Conservation (phyloP, 2,797 vertebrate species). For the Galago senegalensis region DNA sequence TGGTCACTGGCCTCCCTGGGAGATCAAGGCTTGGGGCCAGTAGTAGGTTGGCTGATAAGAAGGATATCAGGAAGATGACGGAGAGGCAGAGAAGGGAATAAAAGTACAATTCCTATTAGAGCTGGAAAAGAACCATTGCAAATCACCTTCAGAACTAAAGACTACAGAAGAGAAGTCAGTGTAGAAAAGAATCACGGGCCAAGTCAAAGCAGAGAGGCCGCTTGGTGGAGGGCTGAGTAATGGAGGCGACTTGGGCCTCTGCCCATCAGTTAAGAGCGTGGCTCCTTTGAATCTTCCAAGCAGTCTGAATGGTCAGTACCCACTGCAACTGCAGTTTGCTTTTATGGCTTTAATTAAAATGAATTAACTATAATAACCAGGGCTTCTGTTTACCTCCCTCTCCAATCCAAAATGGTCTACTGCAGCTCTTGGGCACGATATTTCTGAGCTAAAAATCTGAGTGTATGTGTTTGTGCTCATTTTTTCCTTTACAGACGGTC, state of each 20-base stretch:
- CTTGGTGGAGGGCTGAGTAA: background rate
- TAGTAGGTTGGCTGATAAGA: background rate
- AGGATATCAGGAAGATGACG: background rate
- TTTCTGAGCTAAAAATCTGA: background rate
- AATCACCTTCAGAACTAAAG: constrained; percentile 22
- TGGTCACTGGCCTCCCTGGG: background rate
- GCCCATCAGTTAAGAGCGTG: constrained; percentile 76
- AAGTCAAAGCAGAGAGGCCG: constrained; percentile 25
- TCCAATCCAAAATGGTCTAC: background rate
- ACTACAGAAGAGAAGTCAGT: background rate
- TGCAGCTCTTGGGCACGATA: background rate
- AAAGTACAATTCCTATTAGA: background rate
- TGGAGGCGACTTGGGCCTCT: background rate
- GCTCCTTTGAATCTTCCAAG: background rate
- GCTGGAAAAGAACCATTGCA: background rate
- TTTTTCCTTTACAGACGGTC: background rate
- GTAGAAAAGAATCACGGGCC: background rate
- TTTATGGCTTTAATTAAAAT: constrained; percentile 80
- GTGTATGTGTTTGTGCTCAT: background rate
- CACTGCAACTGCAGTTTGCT: constrained; percentile 23
- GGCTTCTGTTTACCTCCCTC: constrained; percentile 72
- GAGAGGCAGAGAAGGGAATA: background rate
- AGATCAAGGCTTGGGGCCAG: background rate
- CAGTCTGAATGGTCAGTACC: constrained; percentile 45
- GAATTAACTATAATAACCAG: constrained; percentile 65